These are phyloP conservation scores for Drosophila hamatofila DNA, from an alignment of 2,888 invertebrate species.

Conservation along the genomic window DNA sequence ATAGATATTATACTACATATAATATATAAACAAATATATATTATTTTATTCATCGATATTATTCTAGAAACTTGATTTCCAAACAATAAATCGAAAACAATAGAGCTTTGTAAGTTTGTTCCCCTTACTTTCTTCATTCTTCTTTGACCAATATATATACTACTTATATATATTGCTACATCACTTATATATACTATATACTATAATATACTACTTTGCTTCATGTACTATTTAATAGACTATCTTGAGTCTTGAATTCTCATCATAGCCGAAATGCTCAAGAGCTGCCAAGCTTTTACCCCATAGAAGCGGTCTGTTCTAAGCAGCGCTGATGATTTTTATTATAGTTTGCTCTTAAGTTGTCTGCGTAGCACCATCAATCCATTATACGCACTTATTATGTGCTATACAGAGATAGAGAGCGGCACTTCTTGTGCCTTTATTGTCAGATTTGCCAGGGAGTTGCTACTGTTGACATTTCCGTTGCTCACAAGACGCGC, in stretches of 20 bases:
- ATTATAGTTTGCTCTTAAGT: constrained; percentile 20
- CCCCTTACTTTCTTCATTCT: neutral
- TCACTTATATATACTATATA: too few relatives aligned
- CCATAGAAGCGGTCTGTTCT: constrained; percentile 9
- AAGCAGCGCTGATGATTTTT: constrained; percentile 1
- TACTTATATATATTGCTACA: too few relatives aligned
- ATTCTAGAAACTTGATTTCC: too few relatives aligned
- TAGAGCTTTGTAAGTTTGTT: neutral
- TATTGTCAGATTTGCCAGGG: constrained; percentile 37
- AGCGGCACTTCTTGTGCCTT: constrained; percentile 36
- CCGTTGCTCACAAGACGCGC: constrained; percentile 36
- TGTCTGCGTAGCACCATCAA: constrained; percentile 38
- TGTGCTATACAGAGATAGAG: constrained; percentile 14
- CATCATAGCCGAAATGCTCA: neutral
- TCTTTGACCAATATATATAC: too few relatives aligned
- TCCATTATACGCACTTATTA: constrained; percentile 63
- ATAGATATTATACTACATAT: too few relatives aligned
- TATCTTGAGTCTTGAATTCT: neutral
- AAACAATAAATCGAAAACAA: too few relatives aligned
- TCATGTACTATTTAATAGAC: neutral
- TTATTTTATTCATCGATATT: too few relatives aligned
- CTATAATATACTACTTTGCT: neutral
- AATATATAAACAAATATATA: too few relatives aligned
- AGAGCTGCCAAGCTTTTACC: constrained; percentile 4
- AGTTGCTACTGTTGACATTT: constrained; percentile 64